These are phyloP conservation scores for Halcyon senegalensis DNA, from an alignment of 2,113 vertebrate genomes.

Conservation along the genomic window DNA sequence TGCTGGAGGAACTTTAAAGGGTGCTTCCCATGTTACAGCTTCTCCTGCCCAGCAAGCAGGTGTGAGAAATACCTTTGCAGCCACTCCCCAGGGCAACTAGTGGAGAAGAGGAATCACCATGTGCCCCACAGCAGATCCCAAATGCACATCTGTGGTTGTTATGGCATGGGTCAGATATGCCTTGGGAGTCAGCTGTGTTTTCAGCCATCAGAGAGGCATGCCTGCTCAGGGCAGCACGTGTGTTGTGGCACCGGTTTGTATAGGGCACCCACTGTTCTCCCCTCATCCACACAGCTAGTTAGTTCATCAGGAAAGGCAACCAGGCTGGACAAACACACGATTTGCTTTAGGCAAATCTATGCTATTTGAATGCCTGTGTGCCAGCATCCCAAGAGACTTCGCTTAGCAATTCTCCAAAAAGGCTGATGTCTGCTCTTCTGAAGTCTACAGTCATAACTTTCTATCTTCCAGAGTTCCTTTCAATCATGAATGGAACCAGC, in stretches of 20 bases:
- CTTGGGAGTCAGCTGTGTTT: not conserved
- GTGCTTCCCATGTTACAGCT: not conserved
- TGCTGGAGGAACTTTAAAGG: not conserved
- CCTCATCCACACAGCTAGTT: not conserved
- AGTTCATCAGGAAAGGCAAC: not conserved
- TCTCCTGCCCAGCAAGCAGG: not conserved
- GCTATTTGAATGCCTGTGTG: not conserved
- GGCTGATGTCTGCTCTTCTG: not conserved
- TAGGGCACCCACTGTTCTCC: not conserved
- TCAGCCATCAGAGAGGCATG: not conserved
- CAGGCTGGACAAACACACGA: not conserved
- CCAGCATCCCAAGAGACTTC: not conserved
- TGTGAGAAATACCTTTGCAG: slow-evolving; percentile 9
- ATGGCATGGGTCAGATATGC: not conserved
- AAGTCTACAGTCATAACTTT: not conserved
- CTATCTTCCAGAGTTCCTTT: not conserved
- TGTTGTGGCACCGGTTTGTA: not conserved
- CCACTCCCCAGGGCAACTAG: not conserved
- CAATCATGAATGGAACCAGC: not conserved
- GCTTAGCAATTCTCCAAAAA: not conserved
- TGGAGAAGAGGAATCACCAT: not conserved
- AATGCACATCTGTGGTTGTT: not conserved
- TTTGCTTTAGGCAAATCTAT: not conserved
- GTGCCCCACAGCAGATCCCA: not conserved
- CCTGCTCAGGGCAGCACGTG: not conserved